Percentiles rank a stretch among this genome's conserved stretches.
phyloP scores from a whole-genome alignment of 1,140 invertebrate genomes.

The Radopholus similis region DNA sequence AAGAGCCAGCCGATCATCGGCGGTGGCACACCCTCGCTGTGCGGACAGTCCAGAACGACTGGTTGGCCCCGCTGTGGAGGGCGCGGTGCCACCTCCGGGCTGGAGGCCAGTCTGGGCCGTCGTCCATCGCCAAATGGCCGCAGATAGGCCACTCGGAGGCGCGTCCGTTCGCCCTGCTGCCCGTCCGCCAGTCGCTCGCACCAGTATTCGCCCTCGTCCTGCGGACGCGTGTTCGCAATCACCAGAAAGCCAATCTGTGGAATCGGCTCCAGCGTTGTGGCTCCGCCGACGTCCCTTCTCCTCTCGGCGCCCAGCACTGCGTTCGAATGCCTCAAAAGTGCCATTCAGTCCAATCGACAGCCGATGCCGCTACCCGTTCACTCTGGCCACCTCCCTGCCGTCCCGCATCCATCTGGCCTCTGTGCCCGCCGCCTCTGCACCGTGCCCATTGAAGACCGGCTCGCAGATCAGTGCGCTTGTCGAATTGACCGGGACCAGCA shows the following conservation, averaged over 20 bases:
- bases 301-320: neutral
- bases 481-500: conserved; percentile 13
- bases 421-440: neutral
- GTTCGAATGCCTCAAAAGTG: neutral
- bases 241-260: conserved; percentile 17
- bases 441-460: conserved; percentile 2
- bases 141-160: conserved; percentile 8
- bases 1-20: conserved; percentile 16
- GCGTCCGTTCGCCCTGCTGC: conserved; percentile 2
- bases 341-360: neutral
- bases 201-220: conserved; percentile 20
- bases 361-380: neutral
- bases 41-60: neutral
- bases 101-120: neutral
- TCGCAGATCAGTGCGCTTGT: conserved; percentile 13
- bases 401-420: conserved; percentile 15
- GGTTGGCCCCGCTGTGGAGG: neutral
- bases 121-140: neutral
- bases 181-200: conserved; percentile 9
- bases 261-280: neutral
- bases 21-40: neutral
- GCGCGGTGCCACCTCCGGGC: neutral
- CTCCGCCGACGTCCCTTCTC: neutral
- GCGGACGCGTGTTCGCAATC: neutral
- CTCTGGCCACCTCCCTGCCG: conserved; percentile 12